phyloP scores from a whole-genome alignment of 2,113 vertebrate species.

The Tragelaphus imberbis region DNA sequence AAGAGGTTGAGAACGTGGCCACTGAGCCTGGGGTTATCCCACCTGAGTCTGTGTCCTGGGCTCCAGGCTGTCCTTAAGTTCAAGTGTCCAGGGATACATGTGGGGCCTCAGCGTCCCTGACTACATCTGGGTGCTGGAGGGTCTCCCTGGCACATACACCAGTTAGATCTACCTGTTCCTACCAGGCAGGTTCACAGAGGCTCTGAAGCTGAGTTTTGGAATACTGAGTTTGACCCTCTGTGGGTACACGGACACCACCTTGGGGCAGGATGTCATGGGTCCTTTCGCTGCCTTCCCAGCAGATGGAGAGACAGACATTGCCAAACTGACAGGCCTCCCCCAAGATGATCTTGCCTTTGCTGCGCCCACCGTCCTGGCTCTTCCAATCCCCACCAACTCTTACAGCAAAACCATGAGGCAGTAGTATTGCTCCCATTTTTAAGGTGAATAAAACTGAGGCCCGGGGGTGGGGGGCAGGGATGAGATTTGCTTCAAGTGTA shows the following conservation, averaged over 20 bases:
- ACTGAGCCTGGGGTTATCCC: rapidly evolving
- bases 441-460: neutral
- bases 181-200: neutral
- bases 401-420: neutral
- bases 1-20: neutral
- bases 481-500: rapidly evolving
- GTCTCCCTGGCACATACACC: neutral
- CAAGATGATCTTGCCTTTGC: neutral
- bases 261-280: neutral
- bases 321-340: rapidly evolving
- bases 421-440: neutral
- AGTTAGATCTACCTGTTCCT: neutral
- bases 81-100: neutral
- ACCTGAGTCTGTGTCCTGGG: neutral
- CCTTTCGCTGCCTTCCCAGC: neutral
- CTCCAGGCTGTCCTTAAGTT: neutral
- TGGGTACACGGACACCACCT: neutral
- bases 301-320: neutral
- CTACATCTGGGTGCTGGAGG: rapidly evolving
- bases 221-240: neutral
- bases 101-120: no score
- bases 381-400: neutral
- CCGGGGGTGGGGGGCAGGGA: rapidly evolving
- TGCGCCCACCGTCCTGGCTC: neutral
- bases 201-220: rapidly evolving